These are phyloP conservation scores for Teleogryllus occipitalis DNA, from an alignment of 1,140 invertebrate genomes.

Conservation along the genomic window DNA sequence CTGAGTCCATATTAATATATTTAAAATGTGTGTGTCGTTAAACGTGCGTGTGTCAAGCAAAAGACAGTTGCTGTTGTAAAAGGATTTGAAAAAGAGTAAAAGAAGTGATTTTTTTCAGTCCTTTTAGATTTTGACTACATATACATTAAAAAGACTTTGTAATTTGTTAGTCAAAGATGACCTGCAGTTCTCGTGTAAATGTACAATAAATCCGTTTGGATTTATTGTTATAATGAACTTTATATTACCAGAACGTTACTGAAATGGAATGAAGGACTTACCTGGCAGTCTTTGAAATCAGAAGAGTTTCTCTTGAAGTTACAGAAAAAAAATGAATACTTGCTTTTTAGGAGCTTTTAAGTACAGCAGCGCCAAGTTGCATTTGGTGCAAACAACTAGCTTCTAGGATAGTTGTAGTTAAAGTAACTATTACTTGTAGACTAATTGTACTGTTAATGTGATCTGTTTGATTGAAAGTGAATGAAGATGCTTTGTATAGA, in stretches of 20 bases:
- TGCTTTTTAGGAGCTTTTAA: slow-evolving; percentile 1
- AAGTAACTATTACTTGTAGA: slow-evolving; percentile 3
- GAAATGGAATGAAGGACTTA: background rate
- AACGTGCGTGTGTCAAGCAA: slow-evolving; percentile 9
- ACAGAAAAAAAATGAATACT: background rate
- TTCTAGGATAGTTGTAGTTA: background rate
- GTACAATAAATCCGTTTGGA: background rate
- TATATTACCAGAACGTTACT: background rate
- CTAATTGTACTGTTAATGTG: slow-evolving; percentile 1
- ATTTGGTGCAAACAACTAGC: slow-evolving; percentile 4
- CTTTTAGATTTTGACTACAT: slow-evolving; percentile 11
- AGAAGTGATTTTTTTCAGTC: slow-evolving; percentile 4
- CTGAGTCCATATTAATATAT: slow-evolving; percentile 18
- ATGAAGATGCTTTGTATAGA: slow-evolving; percentile 1
- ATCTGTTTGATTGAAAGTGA: slow-evolving; percentile 5
- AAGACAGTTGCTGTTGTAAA: slow-evolving; percentile 11
- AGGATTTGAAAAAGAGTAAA: slow-evolving; percentile 6
- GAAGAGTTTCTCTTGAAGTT: background rate
- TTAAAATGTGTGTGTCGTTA: slow-evolving; percentile 12
- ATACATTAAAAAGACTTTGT: slow-evolving; percentile 10
- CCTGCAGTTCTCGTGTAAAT: background rate
- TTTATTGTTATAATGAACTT: background rate
- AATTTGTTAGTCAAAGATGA: slow-evolving; percentile 1
- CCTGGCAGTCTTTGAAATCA: background rate
- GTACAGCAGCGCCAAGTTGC: background rate